phyloP scores from a whole-genome alignment of 92 coral and sea anemone species.

The Paragorgia papillata region DNA sequence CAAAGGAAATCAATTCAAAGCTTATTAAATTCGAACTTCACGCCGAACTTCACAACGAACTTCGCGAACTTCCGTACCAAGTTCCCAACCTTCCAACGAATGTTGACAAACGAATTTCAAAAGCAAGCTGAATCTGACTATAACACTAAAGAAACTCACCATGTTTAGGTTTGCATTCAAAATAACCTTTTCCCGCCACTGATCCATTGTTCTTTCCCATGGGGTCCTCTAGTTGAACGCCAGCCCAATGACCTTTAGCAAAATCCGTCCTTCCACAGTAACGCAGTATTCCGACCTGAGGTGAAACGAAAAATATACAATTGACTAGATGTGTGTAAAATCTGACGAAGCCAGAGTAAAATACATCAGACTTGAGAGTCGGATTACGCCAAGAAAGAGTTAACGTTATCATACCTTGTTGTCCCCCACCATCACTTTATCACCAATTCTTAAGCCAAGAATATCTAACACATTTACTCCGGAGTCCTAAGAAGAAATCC shows the following conservation, averaged over 20 bases:
- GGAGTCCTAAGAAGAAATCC: constrained; percentile 54
- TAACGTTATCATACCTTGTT: constrained; percentile 91
- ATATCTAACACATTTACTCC: constrained; percentile 58
- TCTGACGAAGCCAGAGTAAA: too few species aligned
- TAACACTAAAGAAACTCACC: constrained; percentile 62
- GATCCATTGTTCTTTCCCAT: constrained; percentile 93
- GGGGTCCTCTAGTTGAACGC: constrained; percentile 83
- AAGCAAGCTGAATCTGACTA: too few species aligned
- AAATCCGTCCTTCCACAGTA: constrained; percentile 96
- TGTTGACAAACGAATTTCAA: too few species aligned
- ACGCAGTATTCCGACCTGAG: constrained; percentile 78
- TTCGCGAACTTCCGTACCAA: too few species aligned
- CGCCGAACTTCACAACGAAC: too few species aligned
- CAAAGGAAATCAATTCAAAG: too few species aligned
- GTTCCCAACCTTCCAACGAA: too few species aligned
- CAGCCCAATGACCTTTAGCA: constrained; percentile 99
- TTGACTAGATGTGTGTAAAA: too few species aligned
- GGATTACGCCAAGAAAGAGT: too few species aligned
- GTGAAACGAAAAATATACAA: constrained; percentile 1
- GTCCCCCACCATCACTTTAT: constrained; percentile 79
- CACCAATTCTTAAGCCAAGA: constrained; percentile 80
- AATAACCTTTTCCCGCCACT: constrained; percentile 77
- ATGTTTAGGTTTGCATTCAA: constrained; percentile 77
- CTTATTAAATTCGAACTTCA: too few species aligned
- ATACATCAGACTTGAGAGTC: too few species aligned